Conservation (phyloP, 2,797 vertebrate genomes). For the Sebastolobus altivelis region DNA sequence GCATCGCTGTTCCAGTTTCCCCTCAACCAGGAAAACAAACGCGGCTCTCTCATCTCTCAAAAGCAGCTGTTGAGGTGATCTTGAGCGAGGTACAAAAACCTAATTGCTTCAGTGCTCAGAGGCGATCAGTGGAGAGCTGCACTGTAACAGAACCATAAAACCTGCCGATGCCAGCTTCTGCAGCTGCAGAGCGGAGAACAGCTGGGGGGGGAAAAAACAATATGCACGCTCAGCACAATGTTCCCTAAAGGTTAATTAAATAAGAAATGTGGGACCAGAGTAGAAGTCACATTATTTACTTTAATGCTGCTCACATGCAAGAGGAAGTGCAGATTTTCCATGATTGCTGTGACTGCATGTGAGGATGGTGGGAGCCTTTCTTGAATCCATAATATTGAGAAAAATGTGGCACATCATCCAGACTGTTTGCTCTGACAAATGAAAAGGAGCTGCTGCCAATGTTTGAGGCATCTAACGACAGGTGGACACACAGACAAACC, state of each 20-base stretch:
- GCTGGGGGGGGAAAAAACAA: not conserved
- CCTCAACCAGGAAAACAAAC: conserved; percentile 29
- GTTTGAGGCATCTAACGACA: not conserved
- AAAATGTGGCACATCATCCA: conserved; percentile 25
- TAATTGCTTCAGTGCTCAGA: conserved; percentile 37
- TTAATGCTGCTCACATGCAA: conserved; percentile 28
- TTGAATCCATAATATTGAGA: conserved; percentile 19
- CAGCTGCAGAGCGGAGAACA: conserved; percentile 26
- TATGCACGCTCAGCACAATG: conserved; percentile 49
- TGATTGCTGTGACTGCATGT: conserved; percentile 10
- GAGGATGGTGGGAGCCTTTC: conserved; percentile 14
- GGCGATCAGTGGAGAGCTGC: conserved; percentile 21
- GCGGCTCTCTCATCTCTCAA: conserved; percentile 19
- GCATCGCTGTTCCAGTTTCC: conserved; percentile 16
- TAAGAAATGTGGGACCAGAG: conserved; percentile 24
- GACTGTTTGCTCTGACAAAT: conserved; percentile 28
- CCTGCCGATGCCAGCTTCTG: conserved; percentile 23
- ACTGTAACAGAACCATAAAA: conserved; percentile 37
- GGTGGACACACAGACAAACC: not conserved
- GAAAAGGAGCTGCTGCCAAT: conserved; percentile 21
- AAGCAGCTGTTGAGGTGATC: conserved; percentile 42
- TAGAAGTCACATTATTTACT: conserved; percentile 31
- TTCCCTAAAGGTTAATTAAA: conserved; percentile 57
- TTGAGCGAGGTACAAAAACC: conserved; percentile 33
- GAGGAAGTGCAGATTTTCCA: conserved; percentile 16